A percentile compares a stretch with the other conserved stretches of the same genome.
Evolutionary conservation across 2,797 vertebrate species (phyloP).

Genomic region (Chaunax sp.): DNA sequence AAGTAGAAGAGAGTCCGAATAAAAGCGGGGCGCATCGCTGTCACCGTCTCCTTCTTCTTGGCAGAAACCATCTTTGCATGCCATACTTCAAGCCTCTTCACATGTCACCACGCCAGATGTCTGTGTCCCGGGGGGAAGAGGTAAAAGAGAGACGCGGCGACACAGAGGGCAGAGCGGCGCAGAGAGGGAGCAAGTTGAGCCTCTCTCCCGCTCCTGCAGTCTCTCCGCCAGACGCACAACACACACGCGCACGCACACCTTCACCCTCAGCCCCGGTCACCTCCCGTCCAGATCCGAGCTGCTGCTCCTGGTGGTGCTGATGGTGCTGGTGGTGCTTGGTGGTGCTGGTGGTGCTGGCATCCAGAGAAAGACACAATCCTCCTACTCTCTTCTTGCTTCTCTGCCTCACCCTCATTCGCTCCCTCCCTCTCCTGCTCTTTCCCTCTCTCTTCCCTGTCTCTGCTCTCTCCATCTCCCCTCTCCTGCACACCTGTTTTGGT

Average conservation of each 20-base stretch:
- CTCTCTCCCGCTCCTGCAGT: conserved; percentile 59
- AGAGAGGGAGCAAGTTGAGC: conserved; percentile 63
- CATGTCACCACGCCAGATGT: conserved; percentile 84
- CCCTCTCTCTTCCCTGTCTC: conserved; percentile 7
- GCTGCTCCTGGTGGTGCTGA: conserved; percentile 51
- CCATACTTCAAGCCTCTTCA: conserved; percentile 93
- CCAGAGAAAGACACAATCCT: conserved; percentile 38
- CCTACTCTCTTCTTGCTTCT: conserved; percentile 4
- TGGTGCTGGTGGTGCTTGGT: conserved; percentile 8
- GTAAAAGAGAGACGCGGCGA: conserved; percentile 50
- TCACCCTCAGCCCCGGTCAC: conserved; percentile 52
- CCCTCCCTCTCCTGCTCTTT: neutral
- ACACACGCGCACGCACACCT: neutral
- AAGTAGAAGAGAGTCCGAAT: conserved; percentile 89
- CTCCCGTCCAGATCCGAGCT: conserved; percentile 56
- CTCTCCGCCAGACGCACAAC: conserved; percentile 28
- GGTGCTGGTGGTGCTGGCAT: neutral
- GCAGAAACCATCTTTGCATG: conserved; percentile 93
- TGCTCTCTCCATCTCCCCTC: conserved; percentile 10
- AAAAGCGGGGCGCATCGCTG: conserved; percentile 85
- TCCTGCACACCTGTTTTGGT: conserved; percentile 46
- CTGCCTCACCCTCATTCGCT: neutral
- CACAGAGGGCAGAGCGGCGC: conserved; percentile 60
- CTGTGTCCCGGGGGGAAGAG: conserved; percentile 75
- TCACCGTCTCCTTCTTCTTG: conserved; percentile 92